These are phyloP conservation scores for Leucophenga montana DNA, from an alignment of 2,888 invertebrate species.

Conservation along the genomic window DNA sequence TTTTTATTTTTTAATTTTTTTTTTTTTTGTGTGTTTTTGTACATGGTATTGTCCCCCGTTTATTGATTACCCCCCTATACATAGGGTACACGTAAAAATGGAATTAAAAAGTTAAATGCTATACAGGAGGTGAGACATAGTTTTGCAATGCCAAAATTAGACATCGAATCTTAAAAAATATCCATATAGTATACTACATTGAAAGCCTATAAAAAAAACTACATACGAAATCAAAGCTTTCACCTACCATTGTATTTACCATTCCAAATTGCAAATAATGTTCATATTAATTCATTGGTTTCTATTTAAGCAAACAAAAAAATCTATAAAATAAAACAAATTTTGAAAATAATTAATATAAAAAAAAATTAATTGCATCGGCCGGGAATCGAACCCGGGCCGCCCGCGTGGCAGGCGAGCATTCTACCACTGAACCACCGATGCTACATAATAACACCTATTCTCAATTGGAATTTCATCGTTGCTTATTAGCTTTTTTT, in stretches of 20 bases:
- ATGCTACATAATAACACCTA: conserved; percentile 30
- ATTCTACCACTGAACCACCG: conserved; percentile 35
- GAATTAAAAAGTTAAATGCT: conserved; percentile 70
- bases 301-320: conserved; percentile 18
- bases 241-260: background rate
- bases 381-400: conserved; percentile 45
- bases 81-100: conserved; percentile 71
- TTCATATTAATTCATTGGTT: conserved; percentile 9
- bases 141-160: no score
- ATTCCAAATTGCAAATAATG: conserved; percentile 28
- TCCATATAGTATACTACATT: background rate
- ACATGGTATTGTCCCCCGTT: conserved; percentile 46
- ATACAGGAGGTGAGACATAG: conserved; percentile 71
- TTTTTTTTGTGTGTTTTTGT: conserved; percentile 51
- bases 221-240: no score
- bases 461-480: no score
- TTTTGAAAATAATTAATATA: conserved; percentile 32
- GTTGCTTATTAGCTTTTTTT: no score
- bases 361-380: conserved; percentile 27
- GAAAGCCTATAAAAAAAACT: background rate
- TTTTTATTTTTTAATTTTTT: conserved; percentile 43
- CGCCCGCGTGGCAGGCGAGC: conserved; percentile 32
- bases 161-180: no score
- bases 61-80: conserved; percentile 38
- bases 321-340: conserved; percentile 21